These are phyloP conservation scores for Protodeltote pygarga DNA, from an alignment of 2,888 invertebrate genomes.

Conservation along the genomic window DNA sequence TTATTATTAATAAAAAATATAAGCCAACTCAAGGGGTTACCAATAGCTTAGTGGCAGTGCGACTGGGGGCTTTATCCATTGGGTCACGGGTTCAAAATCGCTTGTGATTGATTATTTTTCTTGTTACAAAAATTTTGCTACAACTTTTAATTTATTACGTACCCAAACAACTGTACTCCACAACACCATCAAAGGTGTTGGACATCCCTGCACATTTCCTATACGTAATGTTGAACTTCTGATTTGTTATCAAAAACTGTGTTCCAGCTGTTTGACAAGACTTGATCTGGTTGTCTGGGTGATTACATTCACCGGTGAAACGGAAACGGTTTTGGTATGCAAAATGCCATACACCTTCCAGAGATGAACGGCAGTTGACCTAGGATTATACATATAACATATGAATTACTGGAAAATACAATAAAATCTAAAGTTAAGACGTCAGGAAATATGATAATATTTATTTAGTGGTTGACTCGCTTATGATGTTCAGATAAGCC, in stretches of 20 bases:
- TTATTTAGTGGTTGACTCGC: too few species aligned
- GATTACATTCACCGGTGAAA: constrained; percentile 96
- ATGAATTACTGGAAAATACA: not conserved
- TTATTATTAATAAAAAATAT: too few species aligned
- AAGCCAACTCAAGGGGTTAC: too few species aligned
- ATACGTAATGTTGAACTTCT: constrained; percentile 98
- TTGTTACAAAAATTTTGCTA: too few species aligned
- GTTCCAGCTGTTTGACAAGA: constrained; percentile 99
- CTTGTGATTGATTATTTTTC: too few species aligned
- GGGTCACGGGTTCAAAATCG: too few species aligned
- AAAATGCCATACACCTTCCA: constrained; percentile 99
- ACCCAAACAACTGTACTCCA: constrained; percentile 96
- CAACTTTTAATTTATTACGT: constrained; percentile 43
- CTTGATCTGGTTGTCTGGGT: constrained; percentile 95
- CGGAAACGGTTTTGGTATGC: constrained; percentile 96
- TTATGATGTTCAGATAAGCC: too few species aligned
- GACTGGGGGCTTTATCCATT: too few species aligned
- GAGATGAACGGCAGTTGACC: constrained; percentile 96
- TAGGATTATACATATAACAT: constrained; percentile 47
- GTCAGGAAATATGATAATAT: too few species aligned
- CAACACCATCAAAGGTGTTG: constrained; percentile 95
- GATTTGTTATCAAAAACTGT: constrained; percentile 97
- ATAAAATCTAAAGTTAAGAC: not conserved
- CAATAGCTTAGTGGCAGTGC: too few species aligned
- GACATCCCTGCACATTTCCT: constrained; percentile 96